Conservation (phyloP, 2,797 vertebrate genomes). For the Champsocephalus gunnari region DNA sequence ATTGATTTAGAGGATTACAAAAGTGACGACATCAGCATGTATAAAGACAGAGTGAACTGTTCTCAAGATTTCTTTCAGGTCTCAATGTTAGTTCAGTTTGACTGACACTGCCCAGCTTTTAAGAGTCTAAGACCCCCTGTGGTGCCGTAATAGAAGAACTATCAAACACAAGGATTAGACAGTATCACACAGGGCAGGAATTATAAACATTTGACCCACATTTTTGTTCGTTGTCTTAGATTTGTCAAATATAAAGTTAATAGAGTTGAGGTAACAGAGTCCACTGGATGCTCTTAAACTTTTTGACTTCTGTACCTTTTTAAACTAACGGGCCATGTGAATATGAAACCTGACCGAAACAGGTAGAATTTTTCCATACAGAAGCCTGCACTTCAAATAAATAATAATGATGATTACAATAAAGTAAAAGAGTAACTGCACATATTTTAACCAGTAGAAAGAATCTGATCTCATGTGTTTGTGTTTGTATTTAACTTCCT, state of each 20-base stretch:
- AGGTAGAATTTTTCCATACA: background rate
- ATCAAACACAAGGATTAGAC: constrained; percentile 39
- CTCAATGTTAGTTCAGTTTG: constrained; percentile 31
- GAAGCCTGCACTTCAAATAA: background rate
- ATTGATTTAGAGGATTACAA: constrained; percentile 12
- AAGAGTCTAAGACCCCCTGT: constrained; percentile 21
- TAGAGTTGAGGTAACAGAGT: background rate
- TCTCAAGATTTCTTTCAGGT: constrained; percentile 10
- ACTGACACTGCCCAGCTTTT: constrained; percentile 8
- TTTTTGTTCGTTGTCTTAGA: background rate
- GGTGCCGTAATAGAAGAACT: constrained; percentile 16
- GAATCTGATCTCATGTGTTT: background rate
- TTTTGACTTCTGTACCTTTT: background rate
- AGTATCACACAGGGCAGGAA: constrained; percentile 16
- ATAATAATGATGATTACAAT: no score
- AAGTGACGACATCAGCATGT: background rate
- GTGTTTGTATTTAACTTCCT: constrained; percentile 9
- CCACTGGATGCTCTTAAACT: background rate
- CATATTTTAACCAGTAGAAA: background rate
- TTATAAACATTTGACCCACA: constrained; percentile 33
- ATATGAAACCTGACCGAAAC: background rate
- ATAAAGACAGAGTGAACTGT: constrained; percentile 7
- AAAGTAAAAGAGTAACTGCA: background rate
- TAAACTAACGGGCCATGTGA: background rate
- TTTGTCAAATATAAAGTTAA: constrained; percentile 10